Base-by-base conservation (phyloP, 2,888 invertebrate genomes). In the Chirona hameri region DNA sequence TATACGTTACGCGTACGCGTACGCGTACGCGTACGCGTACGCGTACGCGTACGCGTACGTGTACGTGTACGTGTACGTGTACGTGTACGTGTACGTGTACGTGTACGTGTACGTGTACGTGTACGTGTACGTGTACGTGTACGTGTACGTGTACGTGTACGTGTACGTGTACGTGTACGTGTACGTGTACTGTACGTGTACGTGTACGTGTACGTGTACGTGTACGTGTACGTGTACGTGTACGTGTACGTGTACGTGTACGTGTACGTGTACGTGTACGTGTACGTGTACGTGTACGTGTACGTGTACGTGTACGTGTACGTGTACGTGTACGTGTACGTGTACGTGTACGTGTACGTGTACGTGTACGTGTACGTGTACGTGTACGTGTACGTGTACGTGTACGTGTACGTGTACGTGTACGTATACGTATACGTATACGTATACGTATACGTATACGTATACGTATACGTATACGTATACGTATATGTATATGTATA, bases 341-440 rank as follows among this genome's bases (percentile, higher is more conserved):
- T 69, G 29, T 69, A 69, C 29, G 29, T 69, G 29, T 69, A 69
- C 29, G 29, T 69, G 10, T 69, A 69, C 7, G 29, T 69, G 29
- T 69, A 10, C 29, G 10, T 69, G 10, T 69, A 10, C 29, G 29
- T 10, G 29, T 69, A 69, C 29, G 29, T 7, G 10, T 69, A 69
- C 7, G 7, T 10, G 29, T 69, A 69, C 29, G 29, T 69, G 29
- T 69, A 69, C 10, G 29, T 69, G 10, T 69, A 7, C 29, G 29
- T 69, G 29, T 69, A 69, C 29, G 29, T 69, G 29, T 69, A 69
- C 29, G 29, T 69, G 29, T 69, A 69, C 29, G 29, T 69, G 29
- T 69, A 69, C 29, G 29, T 69, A 69, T 69, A 69, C 29, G 29
- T 69, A 69, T 69, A 69, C 29, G 10, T 69, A 69, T 69, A 69